Percentiles rank a stretch among this genome's conserved stretches.
phyloP scores from a whole-genome alignment of 2,113 vertebrate species.

The Zapus hudsonius region DNA sequence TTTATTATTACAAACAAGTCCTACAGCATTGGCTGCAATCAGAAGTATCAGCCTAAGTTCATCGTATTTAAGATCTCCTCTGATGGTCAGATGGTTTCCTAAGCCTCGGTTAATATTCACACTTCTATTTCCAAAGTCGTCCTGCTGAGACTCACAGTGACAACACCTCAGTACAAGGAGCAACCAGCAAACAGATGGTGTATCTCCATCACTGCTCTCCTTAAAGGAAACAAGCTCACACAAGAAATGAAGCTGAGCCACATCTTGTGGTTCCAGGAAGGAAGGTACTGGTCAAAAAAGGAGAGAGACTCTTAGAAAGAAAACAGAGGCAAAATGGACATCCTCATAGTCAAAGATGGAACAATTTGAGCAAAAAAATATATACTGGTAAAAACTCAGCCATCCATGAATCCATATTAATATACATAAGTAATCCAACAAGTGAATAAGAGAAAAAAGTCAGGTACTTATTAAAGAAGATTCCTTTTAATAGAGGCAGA shows the following conservation, averaged over 20 bases:
- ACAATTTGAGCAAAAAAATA: neutral
- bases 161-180: neutral
- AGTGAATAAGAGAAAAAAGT: neutral
- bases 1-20: too few relatives aligned
- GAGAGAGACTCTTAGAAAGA: slow-evolving; percentile 16
- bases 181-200: too few relatives aligned
- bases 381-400: neutral
- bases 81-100: neutral
- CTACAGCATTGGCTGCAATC: neutral
- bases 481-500: neutral
- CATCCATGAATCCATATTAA: neutral
- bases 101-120: neutral
- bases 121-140: neutral
- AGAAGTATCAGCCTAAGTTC: neutral
- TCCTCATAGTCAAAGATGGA: neutral
- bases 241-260: neutral
- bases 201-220: too few relatives aligned
- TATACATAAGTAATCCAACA: neutral
- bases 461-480: neutral
- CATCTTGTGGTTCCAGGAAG: neutral
- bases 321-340: neutral
- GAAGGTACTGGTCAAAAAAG: neutral
- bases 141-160: neutral
- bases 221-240: neutral
- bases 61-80: neutral